Evolutionary conservation across 2,797 vertebrate genomes (phyloP).

Genomic region (Pitangus sulphuratus): DNA sequence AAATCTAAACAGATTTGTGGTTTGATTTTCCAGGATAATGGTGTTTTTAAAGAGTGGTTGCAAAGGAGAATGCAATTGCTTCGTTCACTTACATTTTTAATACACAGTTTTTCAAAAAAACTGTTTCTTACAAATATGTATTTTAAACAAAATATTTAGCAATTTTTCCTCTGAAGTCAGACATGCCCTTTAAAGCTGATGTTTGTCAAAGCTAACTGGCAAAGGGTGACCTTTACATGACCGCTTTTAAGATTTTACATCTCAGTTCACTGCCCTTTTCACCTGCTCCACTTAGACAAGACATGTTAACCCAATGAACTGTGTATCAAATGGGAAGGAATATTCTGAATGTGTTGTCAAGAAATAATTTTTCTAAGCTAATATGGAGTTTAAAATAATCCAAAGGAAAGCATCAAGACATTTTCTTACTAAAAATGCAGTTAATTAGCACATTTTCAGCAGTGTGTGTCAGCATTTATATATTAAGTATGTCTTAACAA

Average conservation of each 20-base stretch:
- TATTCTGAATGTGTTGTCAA: conserved; percentile 24
- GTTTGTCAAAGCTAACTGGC: conserved; percentile 69
- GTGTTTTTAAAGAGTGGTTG: conserved; percentile 15
- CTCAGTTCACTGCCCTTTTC: conserved; percentile 69
- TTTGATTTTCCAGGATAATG: conserved; percentile 41
- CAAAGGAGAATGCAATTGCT: not conserved
- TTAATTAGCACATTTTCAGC: conserved; percentile 32
- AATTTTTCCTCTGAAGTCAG: conserved; percentile 61
- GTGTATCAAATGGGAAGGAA: conserved; percentile 32
- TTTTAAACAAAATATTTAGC: conserved; percentile 56
- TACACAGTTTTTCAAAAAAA: not conserved
- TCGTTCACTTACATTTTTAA: conserved; percentile 40
- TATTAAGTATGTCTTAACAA: conserved; percentile 35
- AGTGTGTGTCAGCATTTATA: conserved; percentile 17
- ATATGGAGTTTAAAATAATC: conserved; percentile 24
- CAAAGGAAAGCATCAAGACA: not conserved
- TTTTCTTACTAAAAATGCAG: conserved; percentile 7
- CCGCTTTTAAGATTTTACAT: conserved; percentile 62
- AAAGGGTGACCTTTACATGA: conserved; percentile 73
- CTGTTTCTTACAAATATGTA: conserved; percentile 33
- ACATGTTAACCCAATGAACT: conserved; percentile 37
- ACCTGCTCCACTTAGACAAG: conserved; percentile 64
- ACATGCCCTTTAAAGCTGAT: conserved; percentile 71
- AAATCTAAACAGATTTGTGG: not conserved
- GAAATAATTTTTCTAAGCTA: conserved; percentile 38